These are phyloP conservation scores for Magallana nippona DNA, from an alignment of 2,888 invertebrate genomes.

Conservation along the genomic window DNA sequence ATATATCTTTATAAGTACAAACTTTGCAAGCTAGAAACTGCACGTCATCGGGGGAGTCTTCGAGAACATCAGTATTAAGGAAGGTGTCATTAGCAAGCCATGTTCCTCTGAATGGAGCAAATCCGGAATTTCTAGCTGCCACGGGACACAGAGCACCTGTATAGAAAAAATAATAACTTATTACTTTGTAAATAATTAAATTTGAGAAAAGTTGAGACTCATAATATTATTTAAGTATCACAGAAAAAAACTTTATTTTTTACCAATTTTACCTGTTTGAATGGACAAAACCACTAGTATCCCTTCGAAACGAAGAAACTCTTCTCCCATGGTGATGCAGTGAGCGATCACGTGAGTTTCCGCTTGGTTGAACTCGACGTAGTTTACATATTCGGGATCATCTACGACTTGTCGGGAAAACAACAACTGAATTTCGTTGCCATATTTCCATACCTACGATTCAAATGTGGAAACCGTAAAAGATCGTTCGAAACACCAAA, in stretches of 20 bases:
- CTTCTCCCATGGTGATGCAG: background rate
- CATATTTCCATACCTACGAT: constrained; percentile 25
- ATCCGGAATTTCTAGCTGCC: background rate
- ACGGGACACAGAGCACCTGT: background rate
- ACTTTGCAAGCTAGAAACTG: constrained; percentile 9
- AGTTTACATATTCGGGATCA: constrained; percentile 11
- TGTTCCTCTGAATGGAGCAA: constrained; percentile 16
- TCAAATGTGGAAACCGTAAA: too few species aligned
- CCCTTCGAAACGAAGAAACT: background rate
- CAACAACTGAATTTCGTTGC: background rate
- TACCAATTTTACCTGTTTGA: background rate
- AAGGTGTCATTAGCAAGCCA: constrained; percentile 18
- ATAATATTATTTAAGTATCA: too few species aligned
- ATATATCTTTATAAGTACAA: background rate
- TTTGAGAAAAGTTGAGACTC: too few species aligned
- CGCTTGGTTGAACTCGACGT: constrained; percentile 34
- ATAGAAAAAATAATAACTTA: background rate
- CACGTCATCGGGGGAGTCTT: background rate
- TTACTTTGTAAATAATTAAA: too few species aligned
- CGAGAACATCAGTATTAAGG: background rate
- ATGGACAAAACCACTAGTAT: background rate
- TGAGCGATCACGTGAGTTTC: constrained; percentile 25
- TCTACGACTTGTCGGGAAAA: background rate
- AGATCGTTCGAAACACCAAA: too few species aligned
- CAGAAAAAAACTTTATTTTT: too few species aligned